These are phyloP conservation scores for Resseliella maxima DNA, from an alignment of 2,888 invertebrate genomes.

Conservation along the genomic window DNA sequence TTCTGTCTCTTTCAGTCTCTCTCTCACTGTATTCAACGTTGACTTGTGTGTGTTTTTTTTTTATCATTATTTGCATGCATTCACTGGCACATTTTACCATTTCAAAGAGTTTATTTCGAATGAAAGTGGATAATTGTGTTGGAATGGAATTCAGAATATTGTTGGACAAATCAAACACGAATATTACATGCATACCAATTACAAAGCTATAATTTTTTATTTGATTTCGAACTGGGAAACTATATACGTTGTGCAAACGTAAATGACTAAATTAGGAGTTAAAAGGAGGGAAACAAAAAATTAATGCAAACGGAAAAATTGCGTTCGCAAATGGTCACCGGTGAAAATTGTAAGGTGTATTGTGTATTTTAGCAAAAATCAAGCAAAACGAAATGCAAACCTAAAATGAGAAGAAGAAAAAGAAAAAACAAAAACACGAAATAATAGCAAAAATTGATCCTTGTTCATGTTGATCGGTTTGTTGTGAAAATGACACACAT, in stretches of 20 bases:
- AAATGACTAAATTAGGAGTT: slow-evolving; percentile 39
- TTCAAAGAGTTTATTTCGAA: background rate
- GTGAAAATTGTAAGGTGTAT: too few species aligned
- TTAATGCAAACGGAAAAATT: background rate
- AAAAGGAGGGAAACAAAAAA: background rate
- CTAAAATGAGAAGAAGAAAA: background rate
- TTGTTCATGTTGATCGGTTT: background rate
- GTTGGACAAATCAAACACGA: slow-evolving; percentile 4
- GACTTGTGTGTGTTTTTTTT: too few species aligned
- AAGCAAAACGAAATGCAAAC: background rate
- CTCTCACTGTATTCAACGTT: background rate
- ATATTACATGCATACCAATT: slow-evolving; percentile 29
- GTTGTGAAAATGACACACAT: slow-evolving; percentile 15
- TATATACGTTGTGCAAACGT: slow-evolving; percentile 17
- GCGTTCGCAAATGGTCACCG: background rate
- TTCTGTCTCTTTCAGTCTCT: background rate
- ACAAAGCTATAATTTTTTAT: background rate
- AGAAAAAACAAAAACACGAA: background rate
- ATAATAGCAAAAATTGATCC: background rate
- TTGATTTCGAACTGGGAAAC: background rate
- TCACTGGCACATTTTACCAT: background rate
- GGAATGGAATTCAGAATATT: background rate
- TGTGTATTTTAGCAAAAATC: too few species aligned
- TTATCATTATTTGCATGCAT: slow-evolving; percentile 1
- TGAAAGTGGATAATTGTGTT: background rate